Conservation (phyloP, 2,797 vertebrate genomes). For the Chrysocyon brachyurus region DNA sequence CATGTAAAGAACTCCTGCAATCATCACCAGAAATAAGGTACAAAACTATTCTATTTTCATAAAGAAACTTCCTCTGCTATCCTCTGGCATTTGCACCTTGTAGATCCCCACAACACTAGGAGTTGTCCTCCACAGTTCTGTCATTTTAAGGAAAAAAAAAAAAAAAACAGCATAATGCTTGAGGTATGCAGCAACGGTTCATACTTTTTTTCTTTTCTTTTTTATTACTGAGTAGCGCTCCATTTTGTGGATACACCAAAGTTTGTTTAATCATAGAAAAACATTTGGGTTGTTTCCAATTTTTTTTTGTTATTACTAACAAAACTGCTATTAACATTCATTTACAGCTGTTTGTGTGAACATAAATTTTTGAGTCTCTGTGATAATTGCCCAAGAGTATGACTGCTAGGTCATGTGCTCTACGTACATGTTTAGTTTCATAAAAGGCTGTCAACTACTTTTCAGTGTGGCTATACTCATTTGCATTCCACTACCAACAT, state of each 20-base stretch:
- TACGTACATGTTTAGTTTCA: neutral
- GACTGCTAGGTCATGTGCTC: neutral
- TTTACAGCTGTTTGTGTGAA: neutral
- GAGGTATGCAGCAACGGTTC: neutral
- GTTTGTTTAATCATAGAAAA: neutral
- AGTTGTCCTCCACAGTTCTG: neutral
- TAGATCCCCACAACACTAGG: neutral
- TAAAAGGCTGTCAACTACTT: constrained; percentile 30
- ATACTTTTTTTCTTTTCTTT: neutral
- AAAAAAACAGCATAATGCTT: neutral
- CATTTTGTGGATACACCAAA: neutral
- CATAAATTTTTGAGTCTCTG: constrained; percentile 8
- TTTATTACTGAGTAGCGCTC: neutral
- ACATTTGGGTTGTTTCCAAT: neutral
- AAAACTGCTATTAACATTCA: neutral
- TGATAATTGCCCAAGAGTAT: neutral
- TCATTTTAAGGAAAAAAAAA: neutral
- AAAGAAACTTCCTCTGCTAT: neutral
- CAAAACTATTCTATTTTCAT: neutral
- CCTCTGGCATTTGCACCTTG: neutral
- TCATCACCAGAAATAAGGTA: neutral
- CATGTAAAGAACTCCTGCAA: neutral
- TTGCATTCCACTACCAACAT: neutral
- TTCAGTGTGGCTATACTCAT: neutral
- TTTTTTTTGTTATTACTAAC: neutral